Conservation (phyloP, 2,888 invertebrate species). For the Dioctria linearis region DNA sequence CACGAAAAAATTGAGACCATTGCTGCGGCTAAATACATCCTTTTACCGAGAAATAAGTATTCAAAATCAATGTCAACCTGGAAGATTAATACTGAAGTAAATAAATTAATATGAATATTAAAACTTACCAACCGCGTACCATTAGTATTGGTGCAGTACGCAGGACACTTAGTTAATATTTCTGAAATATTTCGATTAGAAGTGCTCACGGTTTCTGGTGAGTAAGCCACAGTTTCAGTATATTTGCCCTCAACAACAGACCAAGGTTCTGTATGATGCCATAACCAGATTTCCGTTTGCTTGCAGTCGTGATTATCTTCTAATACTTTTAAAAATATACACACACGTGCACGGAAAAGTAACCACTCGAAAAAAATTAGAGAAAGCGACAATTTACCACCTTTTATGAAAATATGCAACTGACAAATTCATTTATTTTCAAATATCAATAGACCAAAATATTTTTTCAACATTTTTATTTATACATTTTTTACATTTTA, state of each 20-base stretch:
- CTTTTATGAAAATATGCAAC: too few relatives aligned
- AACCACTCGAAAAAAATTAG: too few relatives aligned
- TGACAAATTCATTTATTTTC: too few relatives aligned
- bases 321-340: background rate
- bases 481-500: too few relatives aligned
- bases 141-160: too few relatives aligned
- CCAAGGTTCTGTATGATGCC: background rate
- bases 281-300: too few relatives aligned
- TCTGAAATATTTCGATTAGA: background rate
- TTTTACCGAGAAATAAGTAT: background rate
- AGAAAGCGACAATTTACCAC: too few relatives aligned
- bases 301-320: too few relatives aligned
- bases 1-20: background rate
- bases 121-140: background rate
- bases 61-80: conserved; percentile 15
- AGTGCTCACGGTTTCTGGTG: background rate
- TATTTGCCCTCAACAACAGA: conserved; percentile 5
- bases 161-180: background rate
- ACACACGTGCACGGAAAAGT: too few relatives aligned
- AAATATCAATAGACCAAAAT: too few relatives aligned
- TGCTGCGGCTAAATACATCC: background rate
- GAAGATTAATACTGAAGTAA: background rate
- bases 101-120: background rate
- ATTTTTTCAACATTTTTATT: too few relatives aligned
- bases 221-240: background rate